Evolutionary conservation across 53 echinoderm and acorn worm species (phyloP).

Genomic region (Echinometra lucunter): DNA sequence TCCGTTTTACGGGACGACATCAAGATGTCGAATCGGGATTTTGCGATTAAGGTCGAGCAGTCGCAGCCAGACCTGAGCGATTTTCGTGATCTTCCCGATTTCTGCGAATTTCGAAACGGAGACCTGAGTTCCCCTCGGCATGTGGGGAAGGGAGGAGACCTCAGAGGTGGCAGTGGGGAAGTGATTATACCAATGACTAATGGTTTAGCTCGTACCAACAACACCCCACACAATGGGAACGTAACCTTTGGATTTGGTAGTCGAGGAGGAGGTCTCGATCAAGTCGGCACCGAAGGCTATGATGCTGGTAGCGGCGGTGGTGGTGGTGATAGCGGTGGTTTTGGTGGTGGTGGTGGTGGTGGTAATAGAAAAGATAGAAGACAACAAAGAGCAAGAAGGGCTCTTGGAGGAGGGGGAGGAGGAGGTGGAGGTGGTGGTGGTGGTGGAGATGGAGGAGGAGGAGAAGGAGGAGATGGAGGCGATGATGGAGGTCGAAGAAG

Average conservation of each 20-base stretch:
- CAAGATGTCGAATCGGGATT: conserved; percentile 57
- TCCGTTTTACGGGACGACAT: not conserved
- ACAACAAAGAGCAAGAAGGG: not conserved
- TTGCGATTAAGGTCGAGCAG: conserved; percentile 31
- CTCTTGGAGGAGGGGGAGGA: not conserved
- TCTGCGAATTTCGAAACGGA: conserved; percentile 58
- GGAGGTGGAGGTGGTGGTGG: not conserved
- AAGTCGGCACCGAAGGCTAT: not conserved
- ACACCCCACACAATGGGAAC: conserved; percentile 1
- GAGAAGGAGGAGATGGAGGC: conserved; percentile 19
- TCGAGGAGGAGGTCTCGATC: not conserved
- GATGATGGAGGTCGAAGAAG: not conserved
- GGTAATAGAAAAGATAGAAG: not conserved
- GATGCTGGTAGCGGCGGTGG: not conserved
- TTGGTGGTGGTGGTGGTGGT: not conserved
- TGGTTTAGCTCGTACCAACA: not conserved
- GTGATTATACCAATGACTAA: not conserved
- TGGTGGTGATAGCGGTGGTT: conserved; percentile 26
- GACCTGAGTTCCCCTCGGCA: not conserved
- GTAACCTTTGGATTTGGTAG: not conserved
- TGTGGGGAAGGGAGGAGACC: not conserved
- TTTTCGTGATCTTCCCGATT: conserved; percentile 65
- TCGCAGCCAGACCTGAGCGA: conserved; percentile 43
- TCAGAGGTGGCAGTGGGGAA: not conserved
- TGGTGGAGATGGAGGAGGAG: not conserved